Conservation (phyloP, 2,113 vertebrate genomes). For the Scatophagus argus region DNA sequence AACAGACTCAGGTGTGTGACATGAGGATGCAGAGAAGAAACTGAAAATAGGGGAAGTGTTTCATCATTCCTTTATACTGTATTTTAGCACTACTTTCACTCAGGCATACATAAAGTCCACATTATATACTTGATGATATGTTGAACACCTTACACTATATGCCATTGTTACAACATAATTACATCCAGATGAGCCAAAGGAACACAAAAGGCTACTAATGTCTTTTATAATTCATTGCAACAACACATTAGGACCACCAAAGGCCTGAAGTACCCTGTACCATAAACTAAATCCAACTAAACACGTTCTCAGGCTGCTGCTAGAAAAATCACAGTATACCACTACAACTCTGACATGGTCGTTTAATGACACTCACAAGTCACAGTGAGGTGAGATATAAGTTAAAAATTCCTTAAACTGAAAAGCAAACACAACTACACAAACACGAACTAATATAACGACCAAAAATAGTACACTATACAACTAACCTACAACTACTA, state of each 20-base stretch:
- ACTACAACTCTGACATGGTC: background rate
- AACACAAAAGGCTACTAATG: background rate
- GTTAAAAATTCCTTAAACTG: background rate
- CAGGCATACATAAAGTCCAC: background rate
- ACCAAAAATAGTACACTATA: background rate
- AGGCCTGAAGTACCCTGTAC: background rate
- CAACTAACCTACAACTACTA: background rate
- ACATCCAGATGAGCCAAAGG: too few species aligned
- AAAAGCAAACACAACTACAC: background rate
- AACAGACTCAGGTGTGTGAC: too few species aligned
- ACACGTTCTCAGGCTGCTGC: background rate
- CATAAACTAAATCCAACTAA: background rate
- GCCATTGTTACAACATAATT: background rate
- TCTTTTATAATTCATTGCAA: background rate
- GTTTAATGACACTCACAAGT: background rate
- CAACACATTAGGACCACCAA: too few species aligned
- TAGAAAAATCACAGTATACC: background rate
- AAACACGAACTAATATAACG: background rate
- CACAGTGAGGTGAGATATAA: constrained; percentile 15
- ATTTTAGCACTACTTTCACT: background rate
- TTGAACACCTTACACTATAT: background rate
- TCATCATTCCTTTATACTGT: background rate
- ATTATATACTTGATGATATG: background rate
- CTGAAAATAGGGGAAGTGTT: background rate
- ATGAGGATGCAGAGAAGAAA: too few species aligned